phyloP scores from a whole-genome alignment of 2,888 invertebrate species.

The Pharmacophagus antenor region DNA sequence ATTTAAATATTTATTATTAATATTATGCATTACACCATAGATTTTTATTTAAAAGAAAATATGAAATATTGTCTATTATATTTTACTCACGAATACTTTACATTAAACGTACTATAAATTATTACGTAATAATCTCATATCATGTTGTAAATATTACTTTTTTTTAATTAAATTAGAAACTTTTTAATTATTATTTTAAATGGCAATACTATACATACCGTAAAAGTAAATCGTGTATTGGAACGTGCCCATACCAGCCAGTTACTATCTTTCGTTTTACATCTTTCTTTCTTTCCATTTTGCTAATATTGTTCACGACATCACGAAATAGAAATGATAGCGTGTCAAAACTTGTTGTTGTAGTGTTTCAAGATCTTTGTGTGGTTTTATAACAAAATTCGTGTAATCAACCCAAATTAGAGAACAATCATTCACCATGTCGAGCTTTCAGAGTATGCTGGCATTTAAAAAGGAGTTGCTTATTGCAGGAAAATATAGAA shows the following conservation, averaged over 20 bases:
- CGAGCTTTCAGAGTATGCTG: constrained; percentile 44
- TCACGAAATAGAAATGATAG: constrained; percentile 44
- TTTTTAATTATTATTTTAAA: neutral
- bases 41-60: too few species aligned
- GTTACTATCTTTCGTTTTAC: constrained; percentile 38
- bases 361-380: constrained; percentile 39
- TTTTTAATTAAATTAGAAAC: too few species aligned
- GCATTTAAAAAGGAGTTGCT: constrained; percentile 83
- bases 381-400: constrained; percentile 38
- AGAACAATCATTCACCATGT: constrained; percentile 39
- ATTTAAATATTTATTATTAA: too few species aligned
- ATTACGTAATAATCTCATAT: too few species aligned
- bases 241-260: constrained; percentile 37
- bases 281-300: constrained; percentile 43
- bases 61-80: too few species aligned
- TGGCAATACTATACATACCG: constrained; percentile 14
- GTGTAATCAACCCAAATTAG: constrained; percentile 36
- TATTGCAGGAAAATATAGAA: constrained; percentile 95
- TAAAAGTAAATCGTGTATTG: constrained; percentile 31
- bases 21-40: too few species aligned
- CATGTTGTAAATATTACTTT: too few species aligned
- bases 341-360: constrained; percentile 44
- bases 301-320: constrained; percentile 36
- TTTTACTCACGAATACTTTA: too few species aligned
- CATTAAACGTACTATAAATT: too few species aligned